Base-by-base conservation (phyloP, 2,113 vertebrate species). In the human (Homo sapiens) region DNA sequence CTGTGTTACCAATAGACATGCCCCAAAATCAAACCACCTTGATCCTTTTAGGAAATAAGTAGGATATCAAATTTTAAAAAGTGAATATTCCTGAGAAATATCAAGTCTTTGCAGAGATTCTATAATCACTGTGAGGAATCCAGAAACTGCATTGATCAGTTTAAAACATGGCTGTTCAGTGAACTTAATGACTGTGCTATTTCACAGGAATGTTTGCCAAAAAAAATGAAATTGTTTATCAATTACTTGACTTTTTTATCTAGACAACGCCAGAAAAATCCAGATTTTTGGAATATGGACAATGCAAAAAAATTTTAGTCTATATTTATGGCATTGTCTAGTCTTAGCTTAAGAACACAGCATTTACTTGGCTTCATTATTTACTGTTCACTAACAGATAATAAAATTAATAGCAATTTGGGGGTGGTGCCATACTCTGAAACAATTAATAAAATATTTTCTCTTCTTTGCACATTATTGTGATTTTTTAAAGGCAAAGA, bases 381-480 rank as follows among this genome's bases (percentile, higher is more conserved):
- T 79, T 25, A 68, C 80, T 97, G 6, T 88, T 52, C 5, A 23
- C 30, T 50, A 90, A n/a, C 18, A 23, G 22, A 64, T 85, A 64
- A 59, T 90, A 93, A 94, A 94, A 92, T 55, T 38, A 88, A 81
- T 3, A 27, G 8, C 59, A 88, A 93, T 68, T 81, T 40, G n/a
- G 27, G 8, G 11, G 32, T 3, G 8, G 6, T 40, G 30, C 13
- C 45, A 22, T 13, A 52, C 35, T 78, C 66, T 68, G 64, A 96
- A 93, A 61, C 32, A 81, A 75, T 87, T 84, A 73, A 75, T 10
- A 88, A 73, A 95, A 85, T 79, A 87, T 95, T 80, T 89, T 85
- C 5, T 68, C 5, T 89, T 83, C 43, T 20, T 87, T 90, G 9
- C 76, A 57, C 7, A 52, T 87, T 9, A 10, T 76, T 57, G 11